phyloP scores from a whole-genome alignment of 2,797 vertebrate genomes.

The Syndactyla subalaris region DNA sequence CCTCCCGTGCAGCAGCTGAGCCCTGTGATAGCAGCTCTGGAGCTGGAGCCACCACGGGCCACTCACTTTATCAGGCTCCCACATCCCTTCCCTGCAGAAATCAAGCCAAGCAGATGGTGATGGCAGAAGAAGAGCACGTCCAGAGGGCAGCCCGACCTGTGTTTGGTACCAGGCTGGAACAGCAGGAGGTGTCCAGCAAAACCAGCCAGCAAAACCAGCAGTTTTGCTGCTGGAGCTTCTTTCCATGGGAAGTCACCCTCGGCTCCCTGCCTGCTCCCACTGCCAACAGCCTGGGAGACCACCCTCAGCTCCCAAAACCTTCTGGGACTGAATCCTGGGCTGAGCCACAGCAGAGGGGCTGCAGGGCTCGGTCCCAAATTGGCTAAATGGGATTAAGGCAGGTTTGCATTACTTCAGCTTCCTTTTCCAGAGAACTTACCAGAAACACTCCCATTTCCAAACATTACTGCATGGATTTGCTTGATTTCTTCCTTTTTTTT shows the following conservation, averaged over 20 bases:
- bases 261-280: not conserved
- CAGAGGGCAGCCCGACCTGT: rapidly evolving
- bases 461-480: not conserved
- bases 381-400: rapidly evolving
- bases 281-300: not conserved
- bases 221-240: not conserved
- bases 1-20: not conserved
- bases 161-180: not conserved
- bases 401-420: rapidly evolving
- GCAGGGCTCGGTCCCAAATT: rapidly evolving
- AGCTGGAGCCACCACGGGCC: rapidly evolving
- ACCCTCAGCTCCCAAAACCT: not conserved
- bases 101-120: not conserved
- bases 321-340: rapidly evolving
- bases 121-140: rapidly evolving
- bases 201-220: not conserved
- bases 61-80: not conserved
- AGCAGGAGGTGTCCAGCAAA: rapidly evolving
- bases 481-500: not conserved
- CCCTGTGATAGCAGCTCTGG: not conserved
- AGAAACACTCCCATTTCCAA: not conserved
- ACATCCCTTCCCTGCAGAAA: not conserved
- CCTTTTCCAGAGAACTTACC: not conserved
- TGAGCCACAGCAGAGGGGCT: not conserved
- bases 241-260: rapidly evolving